A percentile compares a stretch with the other conserved stretches of the same genome.
Evolutionary conservation across 2,113 vertebrate genomes (phyloP).

Genomic region (Phrynosoma blainvillii): DNA sequence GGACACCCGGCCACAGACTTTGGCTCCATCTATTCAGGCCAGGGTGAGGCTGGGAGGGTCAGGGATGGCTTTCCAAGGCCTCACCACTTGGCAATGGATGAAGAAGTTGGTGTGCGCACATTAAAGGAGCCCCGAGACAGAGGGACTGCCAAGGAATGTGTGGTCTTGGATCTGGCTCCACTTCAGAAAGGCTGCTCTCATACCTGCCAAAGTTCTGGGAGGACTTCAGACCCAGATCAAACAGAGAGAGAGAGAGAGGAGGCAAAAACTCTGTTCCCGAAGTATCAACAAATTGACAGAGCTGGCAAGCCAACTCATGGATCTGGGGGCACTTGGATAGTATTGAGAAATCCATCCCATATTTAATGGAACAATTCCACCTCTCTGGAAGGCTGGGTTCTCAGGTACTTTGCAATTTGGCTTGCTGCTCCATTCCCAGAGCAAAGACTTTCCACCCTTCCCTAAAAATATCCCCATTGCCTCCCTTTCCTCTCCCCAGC

Average conservation of each 20-base stretch:
- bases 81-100: background rate
- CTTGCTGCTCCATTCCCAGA: background rate
- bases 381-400: too few relatives aligned
- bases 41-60: background rate
- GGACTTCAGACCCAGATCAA: background rate
- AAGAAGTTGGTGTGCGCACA: background rate
- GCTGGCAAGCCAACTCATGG: too few relatives aligned
- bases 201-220: background rate
- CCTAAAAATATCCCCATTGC: background rate
- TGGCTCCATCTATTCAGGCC: background rate
- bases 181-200: background rate
- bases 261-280: too few relatives aligned
- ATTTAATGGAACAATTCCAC: too few relatives aligned
- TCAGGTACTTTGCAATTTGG: too few relatives aligned
- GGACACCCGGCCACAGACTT: background rate
- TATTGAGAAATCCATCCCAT: too few relatives aligned
- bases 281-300: too few relatives aligned
- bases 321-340: too few relatives aligned
- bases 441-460: background rate
- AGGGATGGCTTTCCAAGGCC: background rate
- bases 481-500: background rate
- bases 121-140: background rate
- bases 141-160: conserved; percentile 2
- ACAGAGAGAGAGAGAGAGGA: background rate
- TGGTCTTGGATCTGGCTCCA: background rate